Evolutionary conservation across 2,888 invertebrate genomes (phyloP).

Genomic region (Cephus nigrinus): DNA sequence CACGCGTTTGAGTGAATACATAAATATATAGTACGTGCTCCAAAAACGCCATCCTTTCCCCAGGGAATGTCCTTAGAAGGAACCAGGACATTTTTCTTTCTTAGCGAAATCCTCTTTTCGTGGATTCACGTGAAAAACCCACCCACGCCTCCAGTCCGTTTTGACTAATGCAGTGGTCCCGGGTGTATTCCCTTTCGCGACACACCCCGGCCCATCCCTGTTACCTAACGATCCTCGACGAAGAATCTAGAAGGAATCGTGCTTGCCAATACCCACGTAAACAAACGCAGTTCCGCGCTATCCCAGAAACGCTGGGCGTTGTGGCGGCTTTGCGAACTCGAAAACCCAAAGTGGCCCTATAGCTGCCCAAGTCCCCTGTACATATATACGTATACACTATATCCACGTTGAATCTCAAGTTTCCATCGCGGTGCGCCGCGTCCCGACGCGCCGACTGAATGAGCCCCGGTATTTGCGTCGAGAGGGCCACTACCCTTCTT

Average conservation of each 20-base stretch:
- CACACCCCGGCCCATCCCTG: not conserved
- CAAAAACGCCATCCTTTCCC: not conserved
- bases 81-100: not conserved
- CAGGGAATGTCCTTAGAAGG: not conserved
- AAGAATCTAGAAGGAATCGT: not conserved
- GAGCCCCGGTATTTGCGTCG: not conserved
- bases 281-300: not conserved
- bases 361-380: not conserved
- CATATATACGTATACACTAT: not conserved
- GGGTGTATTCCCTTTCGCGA: not conserved
- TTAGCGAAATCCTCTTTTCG: not conserved
- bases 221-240: not conserved
- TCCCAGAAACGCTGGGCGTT: not conserved
- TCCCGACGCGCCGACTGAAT: not conserved
- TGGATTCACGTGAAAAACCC: not conserved
- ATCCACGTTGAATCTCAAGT: not conserved
- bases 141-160: not conserved
- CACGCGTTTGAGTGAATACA: not conserved
- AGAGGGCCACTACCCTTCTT: constrained; percentile 15
- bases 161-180: not conserved
- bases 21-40: not conserved
- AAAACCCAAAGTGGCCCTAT: not conserved
- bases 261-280: not conserved
- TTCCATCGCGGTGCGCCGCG: constrained; percentile 1
- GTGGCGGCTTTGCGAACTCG: not conserved